Evolutionary conservation across 2,888 invertebrate genomes (phyloP).

Genomic region (Xylocampa areola): DNA sequence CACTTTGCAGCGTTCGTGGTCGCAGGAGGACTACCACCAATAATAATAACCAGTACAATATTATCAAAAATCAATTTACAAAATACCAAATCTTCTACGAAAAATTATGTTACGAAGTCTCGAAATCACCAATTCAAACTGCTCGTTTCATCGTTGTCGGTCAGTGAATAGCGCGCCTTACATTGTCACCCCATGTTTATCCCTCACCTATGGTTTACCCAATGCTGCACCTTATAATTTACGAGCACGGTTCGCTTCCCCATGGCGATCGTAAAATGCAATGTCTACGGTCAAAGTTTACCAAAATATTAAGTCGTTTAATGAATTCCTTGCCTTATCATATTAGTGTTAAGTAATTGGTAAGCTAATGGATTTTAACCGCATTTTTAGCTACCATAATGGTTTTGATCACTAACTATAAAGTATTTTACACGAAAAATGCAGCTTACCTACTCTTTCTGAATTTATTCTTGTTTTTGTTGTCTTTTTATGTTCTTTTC

Average conservation of each 20-base stretch:
- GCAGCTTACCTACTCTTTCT: no score
- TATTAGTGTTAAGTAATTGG: constrained; percentile 32
- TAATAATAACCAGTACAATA: no score
- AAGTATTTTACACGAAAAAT: no score
- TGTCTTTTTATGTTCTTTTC: no score
- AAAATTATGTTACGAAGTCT: no score
- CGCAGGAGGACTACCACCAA: no score
- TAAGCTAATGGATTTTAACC: constrained; percentile 39
- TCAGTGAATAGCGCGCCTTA: constrained; percentile 46
- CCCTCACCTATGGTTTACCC: constrained; percentile 39
- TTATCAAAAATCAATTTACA: no score
- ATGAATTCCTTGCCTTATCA: constrained; percentile 26
- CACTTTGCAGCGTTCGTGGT: no score
- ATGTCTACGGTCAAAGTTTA: constrained; percentile 35
- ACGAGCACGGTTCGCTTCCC: constrained; percentile 33
- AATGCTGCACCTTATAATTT: constrained; percentile 54
- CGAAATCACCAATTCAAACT: not conserved
- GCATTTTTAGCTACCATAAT: constrained; percentile 4
- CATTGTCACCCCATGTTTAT: constrained; percentile 45
- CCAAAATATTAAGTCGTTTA: constrained; percentile 20
- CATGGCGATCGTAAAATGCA: constrained; percentile 41
- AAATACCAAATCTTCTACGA: no score
- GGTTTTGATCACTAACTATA: no score
- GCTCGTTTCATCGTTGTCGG: constrained; percentile 21
- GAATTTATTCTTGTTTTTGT: no score